These are phyloP conservation scores for Hylaeus anthracinus DNA, from an alignment of 1,140 invertebrate species.

Conservation along the genomic window DNA sequence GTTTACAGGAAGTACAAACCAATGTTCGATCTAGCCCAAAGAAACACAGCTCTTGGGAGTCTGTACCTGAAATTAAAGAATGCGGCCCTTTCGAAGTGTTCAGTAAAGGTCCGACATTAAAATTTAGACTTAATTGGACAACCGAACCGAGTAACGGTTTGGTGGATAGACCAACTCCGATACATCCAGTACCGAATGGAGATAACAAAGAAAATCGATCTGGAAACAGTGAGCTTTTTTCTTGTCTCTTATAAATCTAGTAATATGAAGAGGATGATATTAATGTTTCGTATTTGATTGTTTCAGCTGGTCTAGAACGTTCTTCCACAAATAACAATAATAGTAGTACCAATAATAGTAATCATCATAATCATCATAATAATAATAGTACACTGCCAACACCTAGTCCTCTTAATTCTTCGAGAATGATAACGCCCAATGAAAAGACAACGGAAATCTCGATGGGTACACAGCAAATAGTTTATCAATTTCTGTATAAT, in stretches of 20 bases:
- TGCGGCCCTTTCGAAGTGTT: constrained; percentile 86
- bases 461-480: constrained; percentile 85
- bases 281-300: constrained; percentile 18
- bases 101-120: constrained; percentile 89
- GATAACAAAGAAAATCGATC: constrained; percentile 85
- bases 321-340: constrained; percentile 72
- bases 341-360: constrained; percentile 50
- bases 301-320: constrained; percentile 73
- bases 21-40: constrained; percentile 83
- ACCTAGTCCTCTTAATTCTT: constrained; percentile 74
- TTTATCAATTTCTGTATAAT: constrained; percentile 98
- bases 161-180: constrained; percentile 84
- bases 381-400: constrained; percentile 74
- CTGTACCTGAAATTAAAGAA: constrained; percentile 87
- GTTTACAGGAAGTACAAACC: constrained; percentile 87
- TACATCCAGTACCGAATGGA: constrained; percentile 80
- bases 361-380: constrained; percentile 71
- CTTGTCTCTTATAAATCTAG: not conserved
- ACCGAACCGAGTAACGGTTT: constrained; percentile 86
- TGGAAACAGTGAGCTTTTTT: constrained; percentile 73
- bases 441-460: constrained; percentile 69
- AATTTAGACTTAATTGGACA: constrained; percentile 92
- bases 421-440: constrained; percentile 70
- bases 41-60: constrained; percentile 90
- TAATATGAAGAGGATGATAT: not conserved